Evolutionary conservation across 2,888 invertebrate genomes (phyloP).

Genomic region (Ichneumoninae sp.): DNA sequence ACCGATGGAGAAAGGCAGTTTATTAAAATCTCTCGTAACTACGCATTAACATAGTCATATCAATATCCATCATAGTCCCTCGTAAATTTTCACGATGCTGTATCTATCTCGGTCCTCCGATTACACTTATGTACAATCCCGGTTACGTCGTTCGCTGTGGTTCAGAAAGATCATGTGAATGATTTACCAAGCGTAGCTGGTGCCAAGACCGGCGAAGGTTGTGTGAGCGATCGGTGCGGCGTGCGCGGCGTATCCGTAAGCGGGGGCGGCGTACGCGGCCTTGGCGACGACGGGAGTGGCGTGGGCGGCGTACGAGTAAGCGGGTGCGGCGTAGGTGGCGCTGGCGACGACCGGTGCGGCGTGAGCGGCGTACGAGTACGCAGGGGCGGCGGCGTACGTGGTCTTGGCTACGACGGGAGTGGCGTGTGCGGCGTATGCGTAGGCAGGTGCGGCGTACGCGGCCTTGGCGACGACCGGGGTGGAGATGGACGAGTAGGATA

Average conservation of each 20-base stretch:
- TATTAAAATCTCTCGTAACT: slow-evolving; percentile 9
- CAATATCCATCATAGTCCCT: neutral
- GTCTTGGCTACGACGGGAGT: slow-evolving; percentile 69
- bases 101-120: neutral
- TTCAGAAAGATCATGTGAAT: slow-evolving; percentile 60
- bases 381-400: slow-evolving; percentile 62
- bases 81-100: neutral
- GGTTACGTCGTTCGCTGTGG: neutral
- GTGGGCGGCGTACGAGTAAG: slow-evolving; percentile 29
- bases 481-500: slow-evolving; percentile 42
- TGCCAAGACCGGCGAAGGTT: slow-evolving; percentile 74
- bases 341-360: slow-evolving; percentile 59
- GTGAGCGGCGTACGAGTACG: slow-evolving; percentile 67
- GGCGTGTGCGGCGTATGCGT: slow-evolving; percentile 68
- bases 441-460: slow-evolving; percentile 60
- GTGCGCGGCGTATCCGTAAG: slow-evolving; percentile 64
- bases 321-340: slow-evolving; percentile 30
- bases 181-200: slow-evolving; percentile 77
- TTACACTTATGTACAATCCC: slow-evolving; percentile 23
- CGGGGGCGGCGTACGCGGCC: slow-evolving; percentile 67
- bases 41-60: neutral
- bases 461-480: slow-evolving; percentile 65
- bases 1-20: neutral
- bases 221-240: slow-evolving; percentile 72
- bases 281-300: slow-evolving; percentile 68